Evolutionary conservation across 2,797 vertebrate genomes (phyloP).

Genomic region (Platyrinchus mystaceus): DNA sequence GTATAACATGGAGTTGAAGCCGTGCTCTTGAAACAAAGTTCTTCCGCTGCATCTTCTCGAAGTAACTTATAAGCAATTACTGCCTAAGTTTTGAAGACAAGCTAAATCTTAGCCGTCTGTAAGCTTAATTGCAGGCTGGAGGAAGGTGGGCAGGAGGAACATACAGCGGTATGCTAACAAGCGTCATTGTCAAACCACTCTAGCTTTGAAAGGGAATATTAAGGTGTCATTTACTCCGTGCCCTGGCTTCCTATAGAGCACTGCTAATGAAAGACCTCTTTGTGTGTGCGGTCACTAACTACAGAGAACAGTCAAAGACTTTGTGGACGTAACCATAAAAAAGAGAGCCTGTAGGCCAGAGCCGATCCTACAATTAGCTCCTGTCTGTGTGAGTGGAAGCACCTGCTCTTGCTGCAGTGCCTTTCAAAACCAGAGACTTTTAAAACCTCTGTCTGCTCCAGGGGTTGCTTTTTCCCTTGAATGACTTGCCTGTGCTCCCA

Average conservation of each 20-base stretch:
- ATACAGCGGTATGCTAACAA: conserved; percentile 29
- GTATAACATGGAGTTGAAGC: neutral
- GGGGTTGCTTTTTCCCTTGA: conserved; percentile 25
- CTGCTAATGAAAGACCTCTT: conserved; percentile 75
- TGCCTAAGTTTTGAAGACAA: conserved; percentile 17
- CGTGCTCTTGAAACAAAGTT: neutral
- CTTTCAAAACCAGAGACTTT: conserved; percentile 43
- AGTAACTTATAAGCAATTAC: neutral
- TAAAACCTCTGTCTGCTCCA: conserved; percentile 7
- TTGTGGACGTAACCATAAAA: conserved; percentile 46
- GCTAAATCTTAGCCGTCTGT: neutral
- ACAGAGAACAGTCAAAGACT: conserved; percentile 63
- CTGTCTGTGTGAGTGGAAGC: conserved; percentile 52
- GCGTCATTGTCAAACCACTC: conserved; percentile 66
- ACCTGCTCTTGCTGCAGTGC: conserved; percentile 55
- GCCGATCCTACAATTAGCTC: conserved; percentile 66
- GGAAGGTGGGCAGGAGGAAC: conserved; percentile 9
- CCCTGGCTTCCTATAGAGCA: conserved; percentile 62
- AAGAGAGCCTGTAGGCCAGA: conserved; percentile 57
- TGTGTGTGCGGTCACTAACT: conserved; percentile 67
- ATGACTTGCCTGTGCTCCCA: neutral
- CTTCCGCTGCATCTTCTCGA: neutral
- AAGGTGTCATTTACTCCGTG: conserved; percentile 76
- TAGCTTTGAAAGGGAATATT: conserved; percentile 74
- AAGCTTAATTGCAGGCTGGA: conserved; percentile 42